Base-by-base conservation (phyloP, 2,113 vertebrate species). In the Sapayoa aenigma region DNA sequence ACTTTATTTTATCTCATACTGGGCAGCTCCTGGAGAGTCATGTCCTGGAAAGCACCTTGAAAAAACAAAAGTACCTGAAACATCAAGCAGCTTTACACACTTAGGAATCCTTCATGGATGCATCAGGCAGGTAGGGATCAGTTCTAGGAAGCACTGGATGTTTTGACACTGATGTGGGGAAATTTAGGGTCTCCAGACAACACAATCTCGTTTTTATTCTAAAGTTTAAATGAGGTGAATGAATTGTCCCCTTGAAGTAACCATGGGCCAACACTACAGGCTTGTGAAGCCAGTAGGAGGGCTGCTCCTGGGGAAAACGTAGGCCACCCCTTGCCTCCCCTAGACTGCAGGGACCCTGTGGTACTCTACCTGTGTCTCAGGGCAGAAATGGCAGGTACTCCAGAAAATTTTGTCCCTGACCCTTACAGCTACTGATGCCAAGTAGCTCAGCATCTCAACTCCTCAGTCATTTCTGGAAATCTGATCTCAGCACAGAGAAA, bases 341-440 rank as follows among this genome's bases (percentile, higher is more conserved):
- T 42, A 62, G 42, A 7, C 35, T 17, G 27, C 44, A 52, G 5
- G 4, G 49, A 79, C 15, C 14, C n/a, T 0, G 0, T 33, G n/a
- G 31, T 35, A 25, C 17, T 33, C 37, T 14, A 9, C 23, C 24
- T 37, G 50, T 65, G 23, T 49, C 44, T 63, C 28, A n/a, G 25
- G 74, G 47, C 33, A 68, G 58, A 44, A 90, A 49, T 0, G 1
- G 7, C 71, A 63, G 46, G 68, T 8, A 37, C 7, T 42, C 65
- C 22, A 69, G 35, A 65, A 79, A 60, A 46, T n/a, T 56, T 77
- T 65, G 19, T 5, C 47, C 9, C n/a, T 11, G 33, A 27, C 16
- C 18, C 21, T 88, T 59, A n/a, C 4, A 4, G 31, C 79, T 33
- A 55, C 31, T 1, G 2, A 42, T 41, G 30, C 7, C 8, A 8